Percentiles rank a stretch among this genome's conserved stretches.
phyloP scores from a whole-genome alignment of 2,113 vertebrate species.

The Artemisiospiza belli region DNA sequence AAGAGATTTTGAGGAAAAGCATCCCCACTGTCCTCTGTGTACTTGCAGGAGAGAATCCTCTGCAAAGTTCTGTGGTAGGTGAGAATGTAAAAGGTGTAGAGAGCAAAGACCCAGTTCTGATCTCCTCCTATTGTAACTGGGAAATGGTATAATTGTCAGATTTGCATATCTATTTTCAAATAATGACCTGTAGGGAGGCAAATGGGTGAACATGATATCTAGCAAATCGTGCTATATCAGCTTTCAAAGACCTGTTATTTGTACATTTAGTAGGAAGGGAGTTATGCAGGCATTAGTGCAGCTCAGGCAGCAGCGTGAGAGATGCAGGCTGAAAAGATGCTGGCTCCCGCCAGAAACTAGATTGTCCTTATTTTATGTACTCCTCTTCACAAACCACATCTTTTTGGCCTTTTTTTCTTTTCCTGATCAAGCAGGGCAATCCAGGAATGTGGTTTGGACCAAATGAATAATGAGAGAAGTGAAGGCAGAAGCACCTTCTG shows the following conservation, averaged over 20 bases:
- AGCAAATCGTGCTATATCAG: neutral
- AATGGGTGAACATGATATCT: neutral
- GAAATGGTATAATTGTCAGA: neutral
- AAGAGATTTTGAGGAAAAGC: neutral
- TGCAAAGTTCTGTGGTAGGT: neutral
- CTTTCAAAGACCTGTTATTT: neutral
- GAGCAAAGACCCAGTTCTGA: neutral
- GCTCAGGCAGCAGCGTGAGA: rapidly evolving
- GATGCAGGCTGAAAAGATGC: neutral
- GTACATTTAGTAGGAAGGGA: neutral
- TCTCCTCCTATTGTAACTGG: neutral
- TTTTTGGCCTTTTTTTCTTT: neutral
- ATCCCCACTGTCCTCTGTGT: neutral
- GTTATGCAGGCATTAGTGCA: neutral
- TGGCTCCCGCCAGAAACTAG: neutral
- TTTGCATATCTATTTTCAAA: neutral
- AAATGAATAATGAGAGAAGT: neutral
- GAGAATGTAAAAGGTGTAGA: neutral
- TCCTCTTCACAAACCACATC: neutral
- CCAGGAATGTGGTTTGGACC: neutral
- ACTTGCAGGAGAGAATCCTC: neutral
- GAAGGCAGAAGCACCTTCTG: neutral
- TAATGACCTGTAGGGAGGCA: neutral
- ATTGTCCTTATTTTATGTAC: neutral
- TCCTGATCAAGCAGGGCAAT: neutral